These are phyloP conservation scores for Uria lomvia DNA, from an alignment of 2,113 vertebrate genomes.

Conservation along the genomic window DNA sequence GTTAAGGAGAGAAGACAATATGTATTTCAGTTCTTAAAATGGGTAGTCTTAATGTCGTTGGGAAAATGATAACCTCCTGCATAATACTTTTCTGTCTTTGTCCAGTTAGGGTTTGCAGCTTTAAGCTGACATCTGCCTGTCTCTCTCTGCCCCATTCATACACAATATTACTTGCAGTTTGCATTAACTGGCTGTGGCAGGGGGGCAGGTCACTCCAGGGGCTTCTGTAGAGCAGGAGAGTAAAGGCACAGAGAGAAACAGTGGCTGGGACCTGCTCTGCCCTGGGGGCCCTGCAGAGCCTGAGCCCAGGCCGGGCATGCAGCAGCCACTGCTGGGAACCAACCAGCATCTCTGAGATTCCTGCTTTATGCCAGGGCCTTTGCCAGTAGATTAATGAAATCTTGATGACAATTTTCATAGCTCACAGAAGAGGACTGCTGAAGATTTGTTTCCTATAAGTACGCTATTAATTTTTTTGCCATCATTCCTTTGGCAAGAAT, in stretches of 20 bases:
- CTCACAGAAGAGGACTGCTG: neutral
- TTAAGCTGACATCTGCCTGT: neutral
- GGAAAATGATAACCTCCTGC: neutral
- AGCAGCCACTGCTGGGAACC: neutral
- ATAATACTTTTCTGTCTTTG: neutral
- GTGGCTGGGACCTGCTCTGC: no score
- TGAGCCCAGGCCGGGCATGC: rapidly evolving
- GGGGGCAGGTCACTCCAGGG: neutral
- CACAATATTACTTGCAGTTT: neutral
- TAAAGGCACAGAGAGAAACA: neutral
- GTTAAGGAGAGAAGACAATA: neutral
- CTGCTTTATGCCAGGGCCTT: neutral
- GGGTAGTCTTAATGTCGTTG: neutral
- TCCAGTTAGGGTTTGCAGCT: neutral
- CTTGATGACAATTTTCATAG: neutral
- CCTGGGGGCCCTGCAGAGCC: neutral
- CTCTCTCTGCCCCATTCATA: neutral
- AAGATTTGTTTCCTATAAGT: neutral
- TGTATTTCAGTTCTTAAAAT: neutral
- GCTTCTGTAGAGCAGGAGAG: neutral
- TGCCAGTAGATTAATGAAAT: neutral
- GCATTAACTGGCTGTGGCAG: neutral
- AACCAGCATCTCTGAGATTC: neutral
- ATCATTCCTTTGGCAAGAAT: neutral
- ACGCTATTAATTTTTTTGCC: neutral